Conservation (phyloP, 2,113 vertebrate genomes). For the Speoplatyrhinus poulsoni region DNA sequence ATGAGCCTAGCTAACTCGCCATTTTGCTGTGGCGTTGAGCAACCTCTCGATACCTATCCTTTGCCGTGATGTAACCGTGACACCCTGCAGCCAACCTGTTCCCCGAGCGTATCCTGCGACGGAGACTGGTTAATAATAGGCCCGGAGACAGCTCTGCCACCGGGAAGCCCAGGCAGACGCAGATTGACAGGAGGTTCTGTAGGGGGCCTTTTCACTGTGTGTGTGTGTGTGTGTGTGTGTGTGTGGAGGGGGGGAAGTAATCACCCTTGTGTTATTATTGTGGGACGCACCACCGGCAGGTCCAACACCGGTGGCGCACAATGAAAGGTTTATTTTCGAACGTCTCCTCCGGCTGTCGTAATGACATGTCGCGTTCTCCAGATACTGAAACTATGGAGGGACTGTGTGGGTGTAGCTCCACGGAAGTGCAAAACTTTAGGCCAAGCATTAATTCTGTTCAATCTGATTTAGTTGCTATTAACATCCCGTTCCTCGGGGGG, state of each 20-base stretch:
- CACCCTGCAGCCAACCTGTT: slow-evolving; percentile 45
- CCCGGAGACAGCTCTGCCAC: slow-evolving; percentile 54
- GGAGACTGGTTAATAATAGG: slow-evolving; percentile 63
- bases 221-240: not conserved
- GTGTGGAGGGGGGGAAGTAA: slow-evolving; percentile 17
- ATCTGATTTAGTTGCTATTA: slow-evolving; percentile 9
- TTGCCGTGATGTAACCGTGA: slow-evolving; percentile 32
- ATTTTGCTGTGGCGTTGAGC: slow-evolving; percentile 27
- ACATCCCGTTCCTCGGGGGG: slow-evolving; percentile 48
- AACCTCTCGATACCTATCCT: slow-evolving; percentile 11
- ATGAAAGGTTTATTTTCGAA: slow-evolving; percentile 35
- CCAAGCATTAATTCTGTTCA: not conserved
- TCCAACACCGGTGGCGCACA: slow-evolving; percentile 35
- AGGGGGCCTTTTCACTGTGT: slow-evolving; percentile 53
- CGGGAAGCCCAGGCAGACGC: slow-evolving; percentile 40
- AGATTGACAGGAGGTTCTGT: slow-evolving; percentile 60
- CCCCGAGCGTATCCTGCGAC: slow-evolving; percentile 40
- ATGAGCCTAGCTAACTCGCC: too few relatives aligned
- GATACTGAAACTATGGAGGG: slow-evolving; percentile 11
- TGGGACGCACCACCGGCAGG: slow-evolving; percentile 51
- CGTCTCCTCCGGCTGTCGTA: not conserved
- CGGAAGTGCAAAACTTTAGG: slow-evolving; percentile 1
- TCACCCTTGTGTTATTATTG: slow-evolving; percentile 52
- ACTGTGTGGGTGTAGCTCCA: not conserved
- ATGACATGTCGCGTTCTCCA: slow-evolving; percentile 25